Conservation (phyloP, 2,797 vertebrate genomes). For the Erpetoichthys calabaricus region DNA sequence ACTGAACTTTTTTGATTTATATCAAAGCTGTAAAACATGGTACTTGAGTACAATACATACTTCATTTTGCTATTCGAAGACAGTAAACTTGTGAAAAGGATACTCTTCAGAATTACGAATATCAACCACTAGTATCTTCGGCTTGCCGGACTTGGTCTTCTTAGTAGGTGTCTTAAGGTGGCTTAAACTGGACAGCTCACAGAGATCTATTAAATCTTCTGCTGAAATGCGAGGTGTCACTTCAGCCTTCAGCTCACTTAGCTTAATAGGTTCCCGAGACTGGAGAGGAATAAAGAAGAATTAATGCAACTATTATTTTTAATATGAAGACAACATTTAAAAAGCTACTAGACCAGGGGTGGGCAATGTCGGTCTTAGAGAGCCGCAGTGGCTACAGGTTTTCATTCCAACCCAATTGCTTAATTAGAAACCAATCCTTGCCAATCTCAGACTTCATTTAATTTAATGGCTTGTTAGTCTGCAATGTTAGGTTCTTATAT, state of each 20-base stretch:
- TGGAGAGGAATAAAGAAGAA: constrained; percentile 30
- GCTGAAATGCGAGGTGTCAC: constrained; percentile 84
- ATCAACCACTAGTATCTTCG: constrained; percentile 87
- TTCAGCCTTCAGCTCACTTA: constrained; percentile 86
- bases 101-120: constrained; percentile 87
- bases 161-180: constrained; percentile 64
- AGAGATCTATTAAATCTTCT: constrained; percentile 88
- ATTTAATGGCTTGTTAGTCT: background rate
- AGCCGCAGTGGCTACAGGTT: too few relatives aligned
- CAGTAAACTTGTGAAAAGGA: constrained; percentile 48
- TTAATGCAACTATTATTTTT: background rate
- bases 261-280: constrained; percentile 77
- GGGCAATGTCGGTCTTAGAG: too few relatives aligned
- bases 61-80: too few relatives aligned
- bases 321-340: background rate
- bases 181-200: constrained; percentile 63
- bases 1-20: too few relatives aligned
- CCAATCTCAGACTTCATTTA: too few relatives aligned
- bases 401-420: too few relatives aligned
- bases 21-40: too few relatives aligned
- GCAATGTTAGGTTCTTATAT: too few relatives aligned
- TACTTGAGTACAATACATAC: too few relatives aligned
- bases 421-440: too few relatives aligned
- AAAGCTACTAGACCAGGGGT: background rate
- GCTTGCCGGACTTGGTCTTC: constrained; percentile 71